These are phyloP conservation scores for Berghia stephanieae DNA, from an alignment of 1,140 invertebrate species.

Conservation along the genomic window DNA sequence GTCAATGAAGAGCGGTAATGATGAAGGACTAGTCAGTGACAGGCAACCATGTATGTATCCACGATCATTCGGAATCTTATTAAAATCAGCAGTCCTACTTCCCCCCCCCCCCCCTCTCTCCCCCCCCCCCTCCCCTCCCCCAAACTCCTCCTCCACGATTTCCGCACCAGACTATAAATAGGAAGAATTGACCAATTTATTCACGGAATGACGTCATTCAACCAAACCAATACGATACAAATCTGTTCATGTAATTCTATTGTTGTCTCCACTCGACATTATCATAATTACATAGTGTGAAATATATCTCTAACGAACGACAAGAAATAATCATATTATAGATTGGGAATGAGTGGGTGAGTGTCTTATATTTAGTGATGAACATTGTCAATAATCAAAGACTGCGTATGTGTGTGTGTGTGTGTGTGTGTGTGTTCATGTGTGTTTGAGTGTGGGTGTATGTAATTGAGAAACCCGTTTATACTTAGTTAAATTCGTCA, in stretches of 20 bases:
- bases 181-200: background rate
- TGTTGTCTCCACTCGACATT: background rate
- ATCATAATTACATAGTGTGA: constrained; percentile 3
- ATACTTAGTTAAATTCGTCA: too few species aligned
- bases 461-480: too few species aligned
- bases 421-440: too few species aligned
- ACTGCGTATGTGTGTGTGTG: too few species aligned
- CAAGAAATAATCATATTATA: background rate
- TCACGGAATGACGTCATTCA: background rate
- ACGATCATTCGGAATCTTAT: background rate
- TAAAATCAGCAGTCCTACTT: background rate
- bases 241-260: constrained; percentile 3
- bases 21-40: background rate
- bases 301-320: background rate
- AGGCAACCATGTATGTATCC: background rate
- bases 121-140: background rate
- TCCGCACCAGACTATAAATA: background rate
- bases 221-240: background rate
- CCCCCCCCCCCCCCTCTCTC: background rate
- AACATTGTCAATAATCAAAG: too few species aligned
- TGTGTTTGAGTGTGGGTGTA: too few species aligned
- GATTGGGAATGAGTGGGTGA: too few species aligned
- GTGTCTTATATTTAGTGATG: too few species aligned
- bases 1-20: background rate
- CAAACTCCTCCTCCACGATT: background rate